These are phyloP conservation scores for Abrostola tripartita DNA, from an alignment of 2,888 invertebrate genomes.

Conservation along the genomic window DNA sequence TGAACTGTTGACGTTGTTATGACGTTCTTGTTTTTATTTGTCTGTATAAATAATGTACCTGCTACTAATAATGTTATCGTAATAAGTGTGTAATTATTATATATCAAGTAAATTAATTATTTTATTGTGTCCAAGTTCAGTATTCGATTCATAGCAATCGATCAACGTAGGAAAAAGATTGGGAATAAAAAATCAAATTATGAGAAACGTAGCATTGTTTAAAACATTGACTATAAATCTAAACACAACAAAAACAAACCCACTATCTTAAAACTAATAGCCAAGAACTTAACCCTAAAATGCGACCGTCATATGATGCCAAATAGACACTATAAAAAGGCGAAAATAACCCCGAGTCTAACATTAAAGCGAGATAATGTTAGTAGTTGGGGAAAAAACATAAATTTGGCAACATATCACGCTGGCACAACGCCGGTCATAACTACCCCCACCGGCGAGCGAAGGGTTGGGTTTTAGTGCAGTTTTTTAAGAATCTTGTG, in stretches of 20 bases:
- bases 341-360: constrained; percentile 67
- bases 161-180: too few relatives aligned
- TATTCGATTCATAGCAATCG: too few relatives aligned
- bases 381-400: constrained; percentile 78
- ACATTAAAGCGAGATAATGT: constrained; percentile 80
- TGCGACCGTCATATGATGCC: constrained; percentile 54
- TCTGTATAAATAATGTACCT: too few relatives aligned
- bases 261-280: constrained; percentile 25
- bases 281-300: constrained; percentile 49
- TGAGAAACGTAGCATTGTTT: background rate
- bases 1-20: too few relatives aligned
- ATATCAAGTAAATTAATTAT: too few relatives aligned
- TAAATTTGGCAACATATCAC: constrained; percentile 78
- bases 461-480: constrained; percentile 47
- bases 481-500: constrained; percentile 45
- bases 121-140: too few relatives aligned
- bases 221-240: background rate
- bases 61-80: too few relatives aligned
- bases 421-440: constrained; percentile 57
- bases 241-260: constrained; percentile 3
- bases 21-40: too few relatives aligned
- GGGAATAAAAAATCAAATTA: background rate
- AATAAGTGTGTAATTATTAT: too few relatives aligned
- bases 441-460: constrained; percentile 32
- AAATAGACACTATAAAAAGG: constrained; percentile 68